These are phyloP conservation scores for Parnassius mnemosyne DNA, from an alignment of 2,888 invertebrate genomes.

Conservation along the genomic window DNA sequence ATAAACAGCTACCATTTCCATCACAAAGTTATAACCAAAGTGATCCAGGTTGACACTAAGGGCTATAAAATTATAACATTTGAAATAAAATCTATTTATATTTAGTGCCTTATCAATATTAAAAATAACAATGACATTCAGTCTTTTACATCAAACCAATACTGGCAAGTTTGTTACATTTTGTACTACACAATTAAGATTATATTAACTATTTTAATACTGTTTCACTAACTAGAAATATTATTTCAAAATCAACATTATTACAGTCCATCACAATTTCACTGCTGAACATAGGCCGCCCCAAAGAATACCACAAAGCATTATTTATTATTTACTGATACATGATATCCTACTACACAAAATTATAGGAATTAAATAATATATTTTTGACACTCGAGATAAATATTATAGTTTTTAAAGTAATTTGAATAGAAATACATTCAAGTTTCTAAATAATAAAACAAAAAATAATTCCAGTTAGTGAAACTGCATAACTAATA, in stretches of 20 bases:
- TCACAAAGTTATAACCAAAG: conserved; percentile 28
- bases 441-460: background rate
- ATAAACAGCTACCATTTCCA: conserved; percentile 32
- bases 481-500: conserved; percentile 60
- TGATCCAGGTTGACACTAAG: conserved; percentile 23
- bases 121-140: conserved; percentile 76
- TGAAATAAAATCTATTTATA: conserved; percentile 24
- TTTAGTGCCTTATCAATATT: conserved; percentile 46
- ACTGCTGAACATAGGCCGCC: no score
- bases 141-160: conserved; percentile 80
- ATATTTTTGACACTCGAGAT: conserved; percentile 21
- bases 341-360: background rate
- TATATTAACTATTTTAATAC: conserved; percentile 55
- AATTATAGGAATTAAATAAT: background rate
- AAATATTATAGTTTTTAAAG: background rate
- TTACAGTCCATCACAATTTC: no score
- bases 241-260: no score
- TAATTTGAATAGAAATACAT: no score
- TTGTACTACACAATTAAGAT: conserved; percentile 76
- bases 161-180: conserved; percentile 79
- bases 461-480: conserved; percentile 44
- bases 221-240: conserved; percentile 63
- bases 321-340: background rate
- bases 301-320: no score
- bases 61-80: conserved; percentile 14